These are phyloP conservation scores for Temnothorax nylanderi DNA, from an alignment of 1,140 invertebrate genomes.

Conservation along the genomic window DNA sequence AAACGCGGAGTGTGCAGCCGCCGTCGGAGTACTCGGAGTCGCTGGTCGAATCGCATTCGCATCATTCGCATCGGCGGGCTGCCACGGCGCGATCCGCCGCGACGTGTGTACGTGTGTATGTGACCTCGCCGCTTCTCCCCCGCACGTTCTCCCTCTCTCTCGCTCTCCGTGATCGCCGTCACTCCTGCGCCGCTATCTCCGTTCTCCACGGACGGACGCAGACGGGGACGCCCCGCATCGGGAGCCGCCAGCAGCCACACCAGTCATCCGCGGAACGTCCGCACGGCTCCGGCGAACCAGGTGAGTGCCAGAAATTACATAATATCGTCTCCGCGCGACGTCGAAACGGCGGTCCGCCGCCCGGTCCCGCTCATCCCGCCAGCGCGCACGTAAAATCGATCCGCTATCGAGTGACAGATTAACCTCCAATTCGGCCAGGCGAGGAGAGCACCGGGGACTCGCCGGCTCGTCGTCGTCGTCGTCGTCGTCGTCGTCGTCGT, in stretches of 20 bases:
- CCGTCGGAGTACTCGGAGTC: too few relatives aligned
- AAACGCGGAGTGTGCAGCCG: constrained; percentile 39
- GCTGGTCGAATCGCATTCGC: too few relatives aligned
- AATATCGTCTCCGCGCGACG: constrained; percentile 46
- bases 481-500: not conserved
- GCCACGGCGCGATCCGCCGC: not conserved
- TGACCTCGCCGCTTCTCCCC: constrained; percentile 50
- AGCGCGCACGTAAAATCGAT: constrained; percentile 70
- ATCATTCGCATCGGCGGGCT: not conserved
- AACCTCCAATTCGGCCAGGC: constrained; percentile 74
- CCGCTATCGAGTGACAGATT: constrained; percentile 76
- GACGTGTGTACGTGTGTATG: constrained; percentile 32
- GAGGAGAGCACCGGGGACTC: not conserved
- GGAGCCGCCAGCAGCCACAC: not conserved
- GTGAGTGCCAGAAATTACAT: constrained; percentile 71
- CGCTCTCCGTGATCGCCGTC: constrained; percentile 9
- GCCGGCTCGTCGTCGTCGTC: not conserved
- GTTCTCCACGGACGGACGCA: not conserved
- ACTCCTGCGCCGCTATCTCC: not conserved
- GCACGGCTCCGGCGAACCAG: constrained; percentile 17
- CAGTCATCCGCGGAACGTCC: constrained; percentile 38
- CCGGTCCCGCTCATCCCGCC: not conserved
- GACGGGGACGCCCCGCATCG: constrained; percentile 11
- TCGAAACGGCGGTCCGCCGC: not conserved
- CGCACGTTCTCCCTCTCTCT: not conserved